These are phyloP conservation scores for Mylabris phalerata DNA, from an alignment of 1,140 invertebrate genomes.

Conservation along the genomic window DNA sequence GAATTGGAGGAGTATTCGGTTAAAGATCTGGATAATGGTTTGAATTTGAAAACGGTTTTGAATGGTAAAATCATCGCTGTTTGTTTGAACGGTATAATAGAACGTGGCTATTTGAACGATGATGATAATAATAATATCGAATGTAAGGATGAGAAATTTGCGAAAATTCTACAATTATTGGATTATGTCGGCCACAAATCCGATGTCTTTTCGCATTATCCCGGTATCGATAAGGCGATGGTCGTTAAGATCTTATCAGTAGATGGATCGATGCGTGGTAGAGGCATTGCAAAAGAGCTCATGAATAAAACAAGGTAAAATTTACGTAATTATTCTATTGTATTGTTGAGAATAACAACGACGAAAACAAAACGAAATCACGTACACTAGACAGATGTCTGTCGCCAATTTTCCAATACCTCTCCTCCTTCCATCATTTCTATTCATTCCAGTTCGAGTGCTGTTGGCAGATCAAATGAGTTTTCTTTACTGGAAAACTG, in stretches of 20 bases:
- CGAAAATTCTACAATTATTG: conserved; percentile 55
- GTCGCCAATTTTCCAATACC: neutral
- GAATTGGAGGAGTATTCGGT: conserved; percentile 60
- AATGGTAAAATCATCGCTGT: conserved; percentile 56
- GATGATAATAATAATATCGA: conserved; percentile 40
- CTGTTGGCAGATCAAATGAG: neutral
- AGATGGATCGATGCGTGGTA: conserved; percentile 55
- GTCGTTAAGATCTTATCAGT: conserved; percentile 62
- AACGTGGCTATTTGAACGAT: conserved; percentile 40
- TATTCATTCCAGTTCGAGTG: neutral
- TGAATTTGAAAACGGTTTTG: conserved; percentile 56
- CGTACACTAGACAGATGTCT: neutral
- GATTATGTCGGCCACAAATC: conserved; percentile 50
- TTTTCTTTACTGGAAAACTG: neutral
- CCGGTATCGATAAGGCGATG: conserved; percentile 48
- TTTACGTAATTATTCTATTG: neutral
- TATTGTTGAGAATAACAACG: neutral
- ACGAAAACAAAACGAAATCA: neutral
- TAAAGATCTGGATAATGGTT: conserved; percentile 49
- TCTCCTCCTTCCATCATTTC: neutral
- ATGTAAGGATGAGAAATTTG: conserved; percentile 53
- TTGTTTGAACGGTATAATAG: conserved; percentile 35
- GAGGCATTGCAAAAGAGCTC: conserved; percentile 57
- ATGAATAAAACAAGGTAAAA: conserved; percentile 57
- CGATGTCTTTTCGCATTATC: conserved; percentile 50